Conservation (phyloP, 2,888 invertebrate genomes). For the Rhodophaea formosa region DNA sequence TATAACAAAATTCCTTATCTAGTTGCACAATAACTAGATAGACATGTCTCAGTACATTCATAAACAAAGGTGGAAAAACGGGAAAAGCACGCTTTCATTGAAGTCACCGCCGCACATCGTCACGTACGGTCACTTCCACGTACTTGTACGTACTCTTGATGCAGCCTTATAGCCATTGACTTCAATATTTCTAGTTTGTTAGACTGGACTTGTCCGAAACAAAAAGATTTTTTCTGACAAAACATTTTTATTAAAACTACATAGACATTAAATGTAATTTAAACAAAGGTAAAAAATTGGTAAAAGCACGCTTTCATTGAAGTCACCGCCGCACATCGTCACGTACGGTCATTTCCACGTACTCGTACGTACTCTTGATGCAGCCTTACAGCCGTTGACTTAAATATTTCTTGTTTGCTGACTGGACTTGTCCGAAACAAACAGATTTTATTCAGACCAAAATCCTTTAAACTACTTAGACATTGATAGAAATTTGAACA, state of each 20-base stretch:
- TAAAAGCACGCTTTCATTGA: conserved; percentile 56
- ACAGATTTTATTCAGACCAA: background rate
- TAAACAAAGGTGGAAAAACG: conserved; percentile 47
- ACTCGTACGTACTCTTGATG: conserved; percentile 47
- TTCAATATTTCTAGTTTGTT: background rate
- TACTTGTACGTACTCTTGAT: conserved; percentile 52
- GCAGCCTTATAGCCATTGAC: conserved; percentile 46
- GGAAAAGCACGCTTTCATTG: conserved; percentile 56
- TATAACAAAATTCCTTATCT: background rate
- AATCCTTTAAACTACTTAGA: background rate
- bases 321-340: conserved; percentile 53
- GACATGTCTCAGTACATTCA: conserved; percentile 7
- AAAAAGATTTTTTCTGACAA: background rate
- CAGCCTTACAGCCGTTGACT: conserved; percentile 41
- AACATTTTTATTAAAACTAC: background rate
- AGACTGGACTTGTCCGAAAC: background rate
- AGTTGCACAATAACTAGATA: background rate
- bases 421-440: background rate
- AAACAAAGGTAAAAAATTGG: conserved; percentile 49
- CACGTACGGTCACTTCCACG: conserved; percentile 49
- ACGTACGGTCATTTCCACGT: conserved; percentile 48
- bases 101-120: conserved; percentile 52
- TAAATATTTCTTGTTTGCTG: background rate
- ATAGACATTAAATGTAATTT: no score
- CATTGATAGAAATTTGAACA: no score